Percentiles rank a stretch among this genome's conserved stretches.
phyloP scores from a whole-genome alignment of 2,888 invertebrate species.

The Drosophila maculinotata region DNA sequence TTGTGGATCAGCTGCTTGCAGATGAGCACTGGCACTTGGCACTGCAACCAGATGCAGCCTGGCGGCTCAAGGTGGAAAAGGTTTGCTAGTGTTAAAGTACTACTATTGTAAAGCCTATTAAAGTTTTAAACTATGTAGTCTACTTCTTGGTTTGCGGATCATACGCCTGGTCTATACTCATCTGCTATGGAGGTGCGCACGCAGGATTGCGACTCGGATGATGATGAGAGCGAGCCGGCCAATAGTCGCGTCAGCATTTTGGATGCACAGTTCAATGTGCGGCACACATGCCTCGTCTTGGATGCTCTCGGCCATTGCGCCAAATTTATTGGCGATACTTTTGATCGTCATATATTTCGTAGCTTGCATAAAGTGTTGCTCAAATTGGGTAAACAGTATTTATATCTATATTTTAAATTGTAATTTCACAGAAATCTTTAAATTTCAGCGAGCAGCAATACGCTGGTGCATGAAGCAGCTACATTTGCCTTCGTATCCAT shows the following conservation, averaged over 20 bases:
- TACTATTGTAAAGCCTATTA: not conserved
- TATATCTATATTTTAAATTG: too few relatives aligned
- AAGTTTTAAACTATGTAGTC: conserved; percentile 53
- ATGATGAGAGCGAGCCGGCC: conserved; percentile 72
- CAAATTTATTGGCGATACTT: conserved; percentile 85
- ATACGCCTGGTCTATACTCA: conserved; percentile 84
- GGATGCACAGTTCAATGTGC: conserved; percentile 88
- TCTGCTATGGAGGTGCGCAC: conserved; percentile 83
- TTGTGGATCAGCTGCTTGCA: conserved; percentile 80
- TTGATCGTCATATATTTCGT: conserved; percentile 88
- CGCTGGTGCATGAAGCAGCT: conserved; percentile 88
- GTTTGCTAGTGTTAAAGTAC: conserved; percentile 35
- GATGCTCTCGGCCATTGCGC: conserved; percentile 90
- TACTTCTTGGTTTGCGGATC: conserved; percentile 81
- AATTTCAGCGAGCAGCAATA: conserved; percentile 88
- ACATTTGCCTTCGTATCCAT: conserved; percentile 87
- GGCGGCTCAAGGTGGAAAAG: conserved; percentile 72
- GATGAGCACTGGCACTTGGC: conserved; percentile 83
- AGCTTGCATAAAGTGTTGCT: conserved; percentile 90
- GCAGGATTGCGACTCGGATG: conserved; percentile 82
- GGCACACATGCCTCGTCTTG: conserved; percentile 88
- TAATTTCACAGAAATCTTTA: not conserved
- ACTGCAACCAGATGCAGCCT: conserved; percentile 76
- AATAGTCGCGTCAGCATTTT: conserved; percentile 71
- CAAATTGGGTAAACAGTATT: conserved; percentile 87